phyloP scores from a whole-genome alignment of 2,888 invertebrate genomes.

The Philhelius pedissequus region DNA sequence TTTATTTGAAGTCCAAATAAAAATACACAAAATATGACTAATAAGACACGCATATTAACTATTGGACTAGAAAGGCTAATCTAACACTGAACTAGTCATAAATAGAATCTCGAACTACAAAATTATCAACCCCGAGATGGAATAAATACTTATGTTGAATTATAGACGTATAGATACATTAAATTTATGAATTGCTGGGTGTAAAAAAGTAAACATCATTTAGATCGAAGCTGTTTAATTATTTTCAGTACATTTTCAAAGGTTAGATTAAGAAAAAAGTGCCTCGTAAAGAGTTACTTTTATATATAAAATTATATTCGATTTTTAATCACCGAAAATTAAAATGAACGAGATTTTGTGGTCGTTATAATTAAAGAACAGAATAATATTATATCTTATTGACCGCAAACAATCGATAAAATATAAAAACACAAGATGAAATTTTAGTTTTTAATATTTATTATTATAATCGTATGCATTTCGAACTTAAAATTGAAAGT shows the following conservation, averaged over 20 bases:
- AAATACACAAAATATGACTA: constrained; percentile 6
- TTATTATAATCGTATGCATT: no score
- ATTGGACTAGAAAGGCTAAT: background rate
- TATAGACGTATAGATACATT: no score
- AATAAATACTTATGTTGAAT: no score
- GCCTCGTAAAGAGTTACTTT: background rate
- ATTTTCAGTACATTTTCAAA: constrained; percentile 2
- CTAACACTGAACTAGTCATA: constrained; percentile 3
- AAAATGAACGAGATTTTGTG: no score
- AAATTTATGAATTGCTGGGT: constrained; percentile 31
- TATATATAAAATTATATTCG: no score
- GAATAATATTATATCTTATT: no score
- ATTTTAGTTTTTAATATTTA: no score
- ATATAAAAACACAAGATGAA: no score
- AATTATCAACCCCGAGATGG: background rate
- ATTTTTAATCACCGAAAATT: no score
- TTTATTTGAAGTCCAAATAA: constrained; percentile 3
- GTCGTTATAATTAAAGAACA: no score
- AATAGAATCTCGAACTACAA: background rate
- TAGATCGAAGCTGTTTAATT: constrained; percentile 12
- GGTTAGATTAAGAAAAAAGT: background rate
- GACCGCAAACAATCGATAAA: no score
- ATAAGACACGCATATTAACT: constrained; percentile 29
- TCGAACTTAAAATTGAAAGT: no score
- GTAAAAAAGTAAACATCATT: constrained; percentile 27